Evolutionary conservation across 23 tunicate genomes (phyloP).

Genomic region (Styela plicata): DNA sequence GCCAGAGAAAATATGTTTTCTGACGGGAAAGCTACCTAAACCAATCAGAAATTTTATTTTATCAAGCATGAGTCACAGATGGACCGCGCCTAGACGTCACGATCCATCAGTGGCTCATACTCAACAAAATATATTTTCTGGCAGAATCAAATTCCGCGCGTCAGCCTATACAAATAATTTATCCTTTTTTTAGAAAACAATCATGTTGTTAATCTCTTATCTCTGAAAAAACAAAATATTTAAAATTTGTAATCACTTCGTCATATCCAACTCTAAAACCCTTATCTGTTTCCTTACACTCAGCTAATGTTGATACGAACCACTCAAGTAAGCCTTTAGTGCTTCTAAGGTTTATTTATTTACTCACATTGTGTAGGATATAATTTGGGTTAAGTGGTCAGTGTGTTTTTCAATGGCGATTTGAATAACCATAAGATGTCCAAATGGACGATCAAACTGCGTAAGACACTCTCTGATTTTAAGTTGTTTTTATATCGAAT

Average conservation of each 20-base stretch:
- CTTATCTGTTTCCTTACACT: not conserved
- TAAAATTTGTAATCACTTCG: not conserved
- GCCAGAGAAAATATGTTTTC: too few species aligned
- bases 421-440: not conserved
- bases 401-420: not conserved
- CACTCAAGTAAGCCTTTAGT: not conserved
- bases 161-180: too few species aligned
- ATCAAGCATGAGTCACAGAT: too few species aligned
- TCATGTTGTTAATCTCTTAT: too few species aligned
- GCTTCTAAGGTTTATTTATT: not conserved
- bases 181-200: too few species aligned
- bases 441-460: not conserved
- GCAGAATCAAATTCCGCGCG: too few species aligned
- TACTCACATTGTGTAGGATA: not conserved
- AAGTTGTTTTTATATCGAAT: not conserved
- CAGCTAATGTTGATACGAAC: not conserved
- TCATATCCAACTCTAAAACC: not conserved
- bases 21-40: too few species aligned
- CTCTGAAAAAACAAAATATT: too few species aligned
- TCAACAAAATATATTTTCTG: too few species aligned
- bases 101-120: too few species aligned
- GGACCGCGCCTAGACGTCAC: too few species aligned
- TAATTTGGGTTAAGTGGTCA: not conserved
- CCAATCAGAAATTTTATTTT: too few species aligned
- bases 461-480: not conserved